phyloP scores from a whole-genome alignment of 2,888 invertebrate genomes.

The Strigamia crassipes region DNA sequence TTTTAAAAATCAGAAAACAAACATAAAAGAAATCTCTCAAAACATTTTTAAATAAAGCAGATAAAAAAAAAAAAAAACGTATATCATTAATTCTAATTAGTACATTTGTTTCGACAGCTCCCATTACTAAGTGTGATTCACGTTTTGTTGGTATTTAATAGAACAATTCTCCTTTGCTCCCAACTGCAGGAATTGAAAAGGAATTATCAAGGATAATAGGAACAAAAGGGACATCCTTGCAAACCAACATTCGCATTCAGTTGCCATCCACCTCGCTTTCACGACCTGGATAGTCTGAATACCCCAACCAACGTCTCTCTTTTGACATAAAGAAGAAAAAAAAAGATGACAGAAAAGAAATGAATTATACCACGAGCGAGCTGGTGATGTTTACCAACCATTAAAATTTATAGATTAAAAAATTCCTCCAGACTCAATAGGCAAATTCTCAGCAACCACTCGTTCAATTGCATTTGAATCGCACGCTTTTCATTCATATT shows the following conservation, averaged over 20 bases:
- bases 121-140: neutral
- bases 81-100: neutral
- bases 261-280: constrained; percentile 17
- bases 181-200: constrained; percentile 19
- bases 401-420: neutral
- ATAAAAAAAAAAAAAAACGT: neutral
- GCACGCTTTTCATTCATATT: constrained; percentile 35
- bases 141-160: neutral
- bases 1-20: neutral
- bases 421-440: neutral
- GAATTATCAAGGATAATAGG: constrained; percentile 38
- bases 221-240: constrained; percentile 15
- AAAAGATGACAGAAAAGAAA: neutral
- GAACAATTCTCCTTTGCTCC: constrained; percentile 17
- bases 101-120: neutral
- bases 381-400: neutral
- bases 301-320: neutral
- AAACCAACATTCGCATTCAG: constrained; percentile 39
- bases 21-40: neutral
- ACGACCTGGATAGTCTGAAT: neutral
- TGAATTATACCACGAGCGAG: neutral
- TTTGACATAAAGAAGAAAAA: neutral
- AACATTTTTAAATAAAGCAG: neutral
- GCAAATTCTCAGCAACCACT: neutral
- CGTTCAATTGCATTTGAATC: neutral